These are phyloP conservation scores for Anarrhichthys ocellatus DNA, from an alignment of 2,113 vertebrate species.

Conservation along the genomic window DNA sequence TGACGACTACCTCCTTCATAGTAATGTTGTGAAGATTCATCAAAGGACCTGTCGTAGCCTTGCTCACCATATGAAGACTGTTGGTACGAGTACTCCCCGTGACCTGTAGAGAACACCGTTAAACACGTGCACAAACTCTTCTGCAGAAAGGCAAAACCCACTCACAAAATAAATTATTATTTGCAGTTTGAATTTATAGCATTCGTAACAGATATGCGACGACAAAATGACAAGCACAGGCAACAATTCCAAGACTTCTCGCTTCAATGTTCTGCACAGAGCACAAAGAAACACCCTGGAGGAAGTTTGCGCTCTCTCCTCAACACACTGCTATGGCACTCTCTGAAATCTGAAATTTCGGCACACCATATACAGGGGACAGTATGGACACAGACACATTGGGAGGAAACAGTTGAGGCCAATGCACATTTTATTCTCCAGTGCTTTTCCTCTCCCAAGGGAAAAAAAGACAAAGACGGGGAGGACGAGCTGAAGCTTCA, in stretches of 20 bases:
- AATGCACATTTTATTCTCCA: not conserved
- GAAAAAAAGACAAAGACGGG: constrained; percentile 12
- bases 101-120: constrained; percentile 82
- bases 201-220: constrained; percentile 13
- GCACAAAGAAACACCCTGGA: constrained; percentile 29
- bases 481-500: constrained; percentile 34
- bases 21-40: constrained; percentile 95
- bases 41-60: constrained; percentile 92
- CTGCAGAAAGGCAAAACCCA: constrained; percentile 13
- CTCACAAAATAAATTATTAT: constrained; percentile 6
- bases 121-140: constrained; percentile 46
- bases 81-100: constrained; percentile 92
- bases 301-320: constrained; percentile 22
- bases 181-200: not conserved
- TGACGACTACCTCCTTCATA: constrained; percentile 91
- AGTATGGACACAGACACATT: constrained; percentile 73
- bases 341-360: constrained; percentile 78
- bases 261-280: constrained; percentile 22
- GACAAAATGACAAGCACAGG: constrained; percentile 30
- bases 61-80: constrained; percentile 93
- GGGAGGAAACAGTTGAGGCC: constrained; percentile 41
- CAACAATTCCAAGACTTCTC: constrained; percentile 32
- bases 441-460: constrained; percentile 29
- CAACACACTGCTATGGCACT: constrained; percentile 19
- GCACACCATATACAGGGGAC: constrained; percentile 71